Conservation (phyloP, 2,888 invertebrate genomes). For the Labia minor region DNA sequence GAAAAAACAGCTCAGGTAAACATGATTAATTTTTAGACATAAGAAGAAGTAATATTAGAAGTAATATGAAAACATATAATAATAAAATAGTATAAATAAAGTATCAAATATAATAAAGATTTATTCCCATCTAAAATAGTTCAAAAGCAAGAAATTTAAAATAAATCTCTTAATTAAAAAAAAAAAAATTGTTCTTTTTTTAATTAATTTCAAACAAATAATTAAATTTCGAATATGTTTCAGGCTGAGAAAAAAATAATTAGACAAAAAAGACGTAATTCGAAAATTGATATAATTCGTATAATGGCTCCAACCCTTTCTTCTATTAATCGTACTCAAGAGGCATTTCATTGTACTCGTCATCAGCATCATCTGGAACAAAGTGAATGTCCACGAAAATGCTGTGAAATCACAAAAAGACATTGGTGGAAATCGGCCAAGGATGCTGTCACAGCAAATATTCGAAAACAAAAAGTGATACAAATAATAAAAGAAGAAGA, state of each 20-base stretch:
- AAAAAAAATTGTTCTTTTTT: too few relatives aligned
- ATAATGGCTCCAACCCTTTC: slow-evolving; percentile 51
- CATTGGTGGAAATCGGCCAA: background rate
- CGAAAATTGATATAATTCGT: slow-evolving; percentile 43
- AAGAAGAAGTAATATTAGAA: too few relatives aligned
- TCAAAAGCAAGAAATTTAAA: too few relatives aligned
- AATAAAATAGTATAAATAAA: too few relatives aligned
- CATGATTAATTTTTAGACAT: slow-evolving; percentile 21
- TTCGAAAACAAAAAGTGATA: background rate
- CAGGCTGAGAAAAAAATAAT: background rate
- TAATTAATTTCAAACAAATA: too few relatives aligned
- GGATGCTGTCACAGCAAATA: background rate
- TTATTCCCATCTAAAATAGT: too few relatives aligned
- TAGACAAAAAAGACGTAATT: slow-evolving; percentile 1
- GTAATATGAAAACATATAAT: too few relatives aligned
- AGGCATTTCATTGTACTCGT: background rate
- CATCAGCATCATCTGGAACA: background rate
- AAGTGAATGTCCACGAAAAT: background rate
- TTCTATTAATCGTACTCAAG: background rate
- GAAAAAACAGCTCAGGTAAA: slow-evolving; percentile 26
- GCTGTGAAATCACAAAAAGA: background rate
- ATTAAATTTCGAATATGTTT: too few relatives aligned
- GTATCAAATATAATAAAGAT: too few relatives aligned
- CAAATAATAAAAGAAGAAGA: background rate
- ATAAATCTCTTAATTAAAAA: too few relatives aligned